phyloP scores from a whole-genome alignment of 35 echinoderm and acorn worm species.

The Strongylocentrotus purpuratus region DNA sequence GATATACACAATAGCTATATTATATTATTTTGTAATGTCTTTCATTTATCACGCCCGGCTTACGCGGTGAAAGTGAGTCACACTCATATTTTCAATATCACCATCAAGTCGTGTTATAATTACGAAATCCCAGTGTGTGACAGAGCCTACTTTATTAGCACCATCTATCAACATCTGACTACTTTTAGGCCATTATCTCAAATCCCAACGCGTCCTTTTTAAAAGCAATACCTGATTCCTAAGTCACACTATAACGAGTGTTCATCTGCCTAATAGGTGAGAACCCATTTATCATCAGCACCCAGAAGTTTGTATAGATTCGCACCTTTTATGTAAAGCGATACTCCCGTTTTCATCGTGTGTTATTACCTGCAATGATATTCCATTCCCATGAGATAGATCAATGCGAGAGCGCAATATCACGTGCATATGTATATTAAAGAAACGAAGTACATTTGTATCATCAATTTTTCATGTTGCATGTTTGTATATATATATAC shows the following conservation, averaged over 20 bases:
- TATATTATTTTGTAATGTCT: background rate
- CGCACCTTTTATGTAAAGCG: background rate
- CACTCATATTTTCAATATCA: background rate
- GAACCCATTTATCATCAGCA: background rate
- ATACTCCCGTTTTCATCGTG: background rate
- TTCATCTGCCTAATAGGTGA: background rate
- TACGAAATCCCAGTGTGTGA: background rate
- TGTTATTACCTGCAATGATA: background rate
- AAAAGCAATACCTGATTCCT: background rate
- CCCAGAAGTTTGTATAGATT: background rate
- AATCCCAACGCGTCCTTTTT: constrained; percentile 1
- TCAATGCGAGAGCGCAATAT: background rate
- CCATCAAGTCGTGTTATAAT: background rate
- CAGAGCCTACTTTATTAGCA: background rate
- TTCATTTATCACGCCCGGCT: background rate
- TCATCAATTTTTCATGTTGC: too few relatives aligned
- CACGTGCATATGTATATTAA: too few relatives aligned
- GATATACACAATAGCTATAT: constrained; percentile 5
- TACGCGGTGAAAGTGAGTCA: background rate
- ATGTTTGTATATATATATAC: too few relatives aligned
- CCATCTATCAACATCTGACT: background rate
- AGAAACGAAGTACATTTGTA: too few relatives aligned
- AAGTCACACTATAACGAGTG: background rate
- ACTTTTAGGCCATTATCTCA: constrained; percentile 17
- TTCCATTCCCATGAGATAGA: background rate